Base-by-base conservation (phyloP, 2,888 invertebrate species). In the Phymatocera aterrima region DNA sequence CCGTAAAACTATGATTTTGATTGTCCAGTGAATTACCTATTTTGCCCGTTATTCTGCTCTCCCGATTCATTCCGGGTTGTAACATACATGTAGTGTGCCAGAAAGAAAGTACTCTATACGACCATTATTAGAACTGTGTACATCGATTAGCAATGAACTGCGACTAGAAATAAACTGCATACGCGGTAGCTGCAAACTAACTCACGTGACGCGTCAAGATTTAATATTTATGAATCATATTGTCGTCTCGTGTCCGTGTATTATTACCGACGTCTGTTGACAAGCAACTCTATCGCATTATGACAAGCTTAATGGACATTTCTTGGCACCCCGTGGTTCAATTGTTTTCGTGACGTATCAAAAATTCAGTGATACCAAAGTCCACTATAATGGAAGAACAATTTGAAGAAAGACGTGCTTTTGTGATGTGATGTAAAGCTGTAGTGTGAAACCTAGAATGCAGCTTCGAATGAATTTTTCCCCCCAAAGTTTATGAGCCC, bases 171-270 rank as follows among this genome's bases (percentile, higher is more conserved):
- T 72, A n/a, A 51, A 72, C 51, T 48, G 72, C 31, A 51, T 78
- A 78, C 72, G 65, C 74, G 79, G 77, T 48, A 68, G 64, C 28
- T 74, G 61, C 79, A 77, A 80, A 79, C 68, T 48, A 77, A 51
- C 46, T n/a, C 12, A 57, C 51, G 72, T 68, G 77, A 43, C 54
- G 46, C 78, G 75, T 74, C 77, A 77, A 74, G 74, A 65, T 72
- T n/a, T 51, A 72, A 72, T 72, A 51, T 72, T 51, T 51, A 72
- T 72, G 72, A 72, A 18, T 24, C 34, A 51, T 64, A 15, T 57
- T 10, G 64, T 18, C 31, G n/a, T 8, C 12, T 10, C 10, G 51
- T 51, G 34, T 18, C 31, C 51, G 18, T 34, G n/a, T 24, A 28
- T 10, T 24, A 24, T 10, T 8, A 12, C 28, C 43, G 3, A 68